These are phyloP conservation scores for Psilopsiagon aurifrons DNA, from an alignment of 2,113 vertebrate species.

Conservation along the genomic window DNA sequence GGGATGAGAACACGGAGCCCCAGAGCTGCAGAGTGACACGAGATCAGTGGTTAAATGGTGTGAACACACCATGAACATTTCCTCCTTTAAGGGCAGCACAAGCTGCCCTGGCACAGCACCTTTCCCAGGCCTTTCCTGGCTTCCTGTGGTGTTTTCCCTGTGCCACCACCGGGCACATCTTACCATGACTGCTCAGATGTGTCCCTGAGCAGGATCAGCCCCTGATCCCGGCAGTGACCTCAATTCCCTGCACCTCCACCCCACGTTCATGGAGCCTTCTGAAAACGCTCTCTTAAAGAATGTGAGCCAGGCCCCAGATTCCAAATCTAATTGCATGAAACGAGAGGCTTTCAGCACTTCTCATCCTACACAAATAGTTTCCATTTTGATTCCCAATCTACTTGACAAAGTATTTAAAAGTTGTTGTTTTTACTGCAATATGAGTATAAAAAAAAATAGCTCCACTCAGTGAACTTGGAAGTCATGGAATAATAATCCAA, in stretches of 20 bases:
- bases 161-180: background rate
- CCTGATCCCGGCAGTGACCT: rapidly evolving
- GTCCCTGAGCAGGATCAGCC: background rate
- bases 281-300: background rate
- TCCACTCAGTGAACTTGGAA: slow-evolving; percentile 67
- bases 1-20: background rate
- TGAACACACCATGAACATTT: rapidly evolving
- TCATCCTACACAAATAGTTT: slow-evolving; percentile 47
- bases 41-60: too few species aligned
- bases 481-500: slow-evolving; percentile 74
- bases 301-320: background rate
- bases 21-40: rapidly evolving
- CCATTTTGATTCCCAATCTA: slow-evolving; percentile 67
- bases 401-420: slow-evolving; percentile 62
- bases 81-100: background rate
- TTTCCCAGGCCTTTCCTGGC: background rate
- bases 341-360: slow-evolving; percentile 20
- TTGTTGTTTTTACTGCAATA: slow-evolving; percentile 78
- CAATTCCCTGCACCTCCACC: background rate
- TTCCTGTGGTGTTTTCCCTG: background rate
- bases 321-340: slow-evolving; percentile 12
- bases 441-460: slow-evolving; percentile 71
- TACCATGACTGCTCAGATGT: rapidly evolving
- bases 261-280: background rate
- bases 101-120: background rate